These are phyloP conservation scores for Ophion costatus DNA, from an alignment of 2,888 invertebrate genomes.

Conservation along the genomic window DNA sequence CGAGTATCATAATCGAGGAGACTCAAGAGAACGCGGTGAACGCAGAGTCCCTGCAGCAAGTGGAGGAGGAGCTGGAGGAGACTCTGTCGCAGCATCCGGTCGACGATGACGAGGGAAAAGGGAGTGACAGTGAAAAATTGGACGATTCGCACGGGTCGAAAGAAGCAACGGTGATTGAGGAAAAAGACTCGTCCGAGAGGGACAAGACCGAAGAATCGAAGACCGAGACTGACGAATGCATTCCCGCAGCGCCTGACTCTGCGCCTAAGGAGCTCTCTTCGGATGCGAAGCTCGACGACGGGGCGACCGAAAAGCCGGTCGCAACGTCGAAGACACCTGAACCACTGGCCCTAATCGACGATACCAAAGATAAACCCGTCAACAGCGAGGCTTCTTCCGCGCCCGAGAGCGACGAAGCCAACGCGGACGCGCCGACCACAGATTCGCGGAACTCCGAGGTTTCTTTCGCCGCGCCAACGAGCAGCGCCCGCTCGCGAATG, in stretches of 20 bases:
- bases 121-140: background rate
- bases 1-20: constrained; percentile 49
- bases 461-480: constrained; percentile 32
- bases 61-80: constrained; percentile 55
- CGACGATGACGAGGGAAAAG: constrained; percentile 35
- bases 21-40: constrained; percentile 16
- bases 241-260: background rate
- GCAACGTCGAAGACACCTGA: constrained; percentile 15
- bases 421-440: background rate
- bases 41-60: constrained; percentile 49
- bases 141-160: background rate
- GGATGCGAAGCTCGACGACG: constrained; percentile 22
- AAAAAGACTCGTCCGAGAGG: background rate
- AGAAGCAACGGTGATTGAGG: background rate
- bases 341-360: constrained; percentile 4
- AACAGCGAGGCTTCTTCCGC: background rate
- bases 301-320: background rate
- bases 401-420: constrained; percentile 9
- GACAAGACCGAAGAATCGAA: background rate
- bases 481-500: constrained; percentile 70
- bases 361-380: constrained; percentile 33
- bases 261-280: constrained; percentile 4
- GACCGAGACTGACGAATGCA: background rate
- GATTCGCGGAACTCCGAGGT: background rate
- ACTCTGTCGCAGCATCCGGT: constrained; percentile 38